Evolutionary conservation across 2,113 vertebrate species (phyloP).

Genomic region (Rhabdomys dilectus): DNA sequence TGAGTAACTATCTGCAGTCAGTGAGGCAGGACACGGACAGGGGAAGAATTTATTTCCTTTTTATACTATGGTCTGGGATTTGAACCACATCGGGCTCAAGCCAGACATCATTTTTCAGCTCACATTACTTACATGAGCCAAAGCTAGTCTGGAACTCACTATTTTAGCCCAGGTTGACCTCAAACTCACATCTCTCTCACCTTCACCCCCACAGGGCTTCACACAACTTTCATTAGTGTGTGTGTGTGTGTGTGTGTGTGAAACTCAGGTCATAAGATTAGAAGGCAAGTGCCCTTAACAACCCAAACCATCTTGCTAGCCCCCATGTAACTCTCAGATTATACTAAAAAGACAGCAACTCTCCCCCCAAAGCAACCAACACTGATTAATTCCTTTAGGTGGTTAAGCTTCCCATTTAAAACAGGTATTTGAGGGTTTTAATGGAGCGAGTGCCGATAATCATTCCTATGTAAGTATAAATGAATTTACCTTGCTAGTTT

Average conservation of each 20-base stretch:
- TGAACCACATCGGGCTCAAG: not conserved
- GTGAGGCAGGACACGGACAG: not conserved
- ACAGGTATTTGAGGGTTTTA: not conserved
- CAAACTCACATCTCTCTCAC: not conserved
- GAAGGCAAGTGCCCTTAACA: too few species aligned
- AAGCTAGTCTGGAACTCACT: not conserved
- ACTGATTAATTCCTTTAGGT: not conserved
- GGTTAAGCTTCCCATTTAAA: not conserved
- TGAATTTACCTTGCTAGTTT: constrained; percentile 21
- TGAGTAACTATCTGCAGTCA: not conserved
- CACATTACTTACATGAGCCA: not conserved
- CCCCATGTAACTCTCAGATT: not conserved
- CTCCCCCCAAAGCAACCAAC: not conserved
- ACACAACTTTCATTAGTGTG: too few species aligned
- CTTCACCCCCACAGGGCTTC: not conserved
- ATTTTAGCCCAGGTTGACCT: not conserved
- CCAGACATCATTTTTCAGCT: not conserved
- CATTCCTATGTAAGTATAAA: constrained; percentile 23
- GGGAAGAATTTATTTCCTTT: not conserved
- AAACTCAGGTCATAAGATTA: not conserved
- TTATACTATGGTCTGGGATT: not conserved
- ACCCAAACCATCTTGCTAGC: not conserved
- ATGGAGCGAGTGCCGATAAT: not conserved
- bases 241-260: not conserved
- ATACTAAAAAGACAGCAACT: not conserved